Evolutionary conservation across 1,140 invertebrate species (phyloP), one percentile per base, ranked within the genome.

Genomic region (Drosophila persimilis): DNA sequence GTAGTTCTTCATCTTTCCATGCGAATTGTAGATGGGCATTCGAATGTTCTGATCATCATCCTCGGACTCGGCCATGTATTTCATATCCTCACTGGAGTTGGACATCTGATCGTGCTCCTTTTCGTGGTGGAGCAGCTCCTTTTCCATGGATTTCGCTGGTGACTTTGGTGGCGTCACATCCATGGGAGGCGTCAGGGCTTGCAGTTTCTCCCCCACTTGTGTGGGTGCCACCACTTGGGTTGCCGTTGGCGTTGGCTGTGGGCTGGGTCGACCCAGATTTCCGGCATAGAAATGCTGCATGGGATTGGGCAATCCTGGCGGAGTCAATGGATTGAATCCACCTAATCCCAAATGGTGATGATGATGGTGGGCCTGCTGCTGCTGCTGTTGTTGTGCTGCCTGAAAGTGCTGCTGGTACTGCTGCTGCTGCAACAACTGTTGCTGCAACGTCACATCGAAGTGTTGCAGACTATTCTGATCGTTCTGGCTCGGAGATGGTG

Each of bases 1-100:
- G 91, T 97, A 97, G 0, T 95, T 95, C 92, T 98, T 98, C 1
- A 97, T 93, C 92, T 97, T 96, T 13, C 96, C 95, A 63, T 97
- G 95, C 0, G 95, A 95, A 80, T 96, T 97, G 4, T 96, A 93
- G 52, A 95, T 94, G 2, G 96, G 95, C 11, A 95, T 92, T 9
- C 94, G 91, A 0, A 95, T 90, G 35, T 61, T 89, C 8, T 93
- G 94, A 4, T 96, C 94, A 15, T 96, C 94, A 31, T 94, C 93
- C 13, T 93, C 94, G 3, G 94, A 94, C 48, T 91, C 92, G 17
- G 92, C 92, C 13, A 93, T 62, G 46, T 89, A 89, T 17, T 90
- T 90, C 74, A 91, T 84, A 31, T 91, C 90, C 92, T 67, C 92
- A 74, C 58, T 92, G 85, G 60, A 93, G 91, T 65, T 92, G 79